Conservation (phyloP, 2,888 invertebrate species). For the Ctena decussata region DNA sequence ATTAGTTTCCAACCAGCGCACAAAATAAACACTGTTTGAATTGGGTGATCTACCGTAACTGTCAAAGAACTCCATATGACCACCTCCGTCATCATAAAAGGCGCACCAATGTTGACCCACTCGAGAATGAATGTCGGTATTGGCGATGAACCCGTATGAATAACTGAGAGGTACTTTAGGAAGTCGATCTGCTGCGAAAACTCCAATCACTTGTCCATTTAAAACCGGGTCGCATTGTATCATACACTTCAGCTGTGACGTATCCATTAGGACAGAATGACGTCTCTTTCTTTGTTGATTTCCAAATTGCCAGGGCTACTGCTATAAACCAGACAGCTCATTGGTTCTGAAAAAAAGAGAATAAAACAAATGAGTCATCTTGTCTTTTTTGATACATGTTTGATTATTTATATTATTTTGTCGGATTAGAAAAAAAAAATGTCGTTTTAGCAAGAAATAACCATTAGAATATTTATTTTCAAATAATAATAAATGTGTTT, state of each 20-base stretch:
- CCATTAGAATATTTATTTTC: not conserved
- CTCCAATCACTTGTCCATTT: conserved; percentile 14
- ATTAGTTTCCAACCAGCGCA: not conserved
- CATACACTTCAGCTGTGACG: conserved; percentile 36
- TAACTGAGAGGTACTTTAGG: not conserved
- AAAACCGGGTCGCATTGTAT: conserved; percentile 32
- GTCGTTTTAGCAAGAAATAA: not conserved
- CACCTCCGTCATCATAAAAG: not conserved
- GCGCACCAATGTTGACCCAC: conserved; percentile 47
- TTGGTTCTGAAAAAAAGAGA: not conserved
- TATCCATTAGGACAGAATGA: conserved; percentile 36
- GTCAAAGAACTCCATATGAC: not conserved
- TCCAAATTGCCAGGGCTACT: conserved; percentile 44
- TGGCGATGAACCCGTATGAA: conserved; percentile 40
- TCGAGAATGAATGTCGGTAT: conserved; percentile 32
- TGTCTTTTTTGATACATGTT: no score
- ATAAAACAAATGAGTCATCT: not conserved
- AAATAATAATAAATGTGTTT: not conserved
- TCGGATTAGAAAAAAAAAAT: not conserved
- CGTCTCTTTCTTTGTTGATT: conserved; percentile 40
- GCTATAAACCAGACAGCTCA: conserved; percentile 14
- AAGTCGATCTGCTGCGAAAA: conserved; percentile 37
- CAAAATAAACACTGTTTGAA: not conserved
- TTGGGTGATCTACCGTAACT: not conserved
- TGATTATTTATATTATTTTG: no score